A percentile compares a stretch with the other conserved stretches of the same genome.
phyloP scores from a whole-genome alignment of 1,140 invertebrate species.

The Drosophila kurseongensis region DNA sequence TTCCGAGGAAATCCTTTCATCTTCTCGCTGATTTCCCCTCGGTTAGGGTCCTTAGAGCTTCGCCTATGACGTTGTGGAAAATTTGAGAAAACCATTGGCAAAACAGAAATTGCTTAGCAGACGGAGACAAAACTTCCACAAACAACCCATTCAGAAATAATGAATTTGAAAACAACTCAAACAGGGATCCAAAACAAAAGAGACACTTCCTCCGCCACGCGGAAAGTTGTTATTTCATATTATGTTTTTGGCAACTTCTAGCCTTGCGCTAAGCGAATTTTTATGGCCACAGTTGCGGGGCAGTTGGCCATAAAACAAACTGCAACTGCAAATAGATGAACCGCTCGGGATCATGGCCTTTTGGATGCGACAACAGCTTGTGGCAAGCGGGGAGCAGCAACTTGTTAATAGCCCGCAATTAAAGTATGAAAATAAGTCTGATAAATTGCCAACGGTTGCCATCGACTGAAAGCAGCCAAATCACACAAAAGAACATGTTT shows the following conservation, averaged over 20 bases:
- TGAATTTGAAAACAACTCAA: slow-evolving; percentile 53
- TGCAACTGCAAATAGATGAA: slow-evolving; percentile 65
- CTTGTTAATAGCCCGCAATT: slow-evolving; percentile 75
- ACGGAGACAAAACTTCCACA: slow-evolving; percentile 23
- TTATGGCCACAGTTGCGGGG: slow-evolving; percentile 45
- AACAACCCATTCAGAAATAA: slow-evolving; percentile 54
- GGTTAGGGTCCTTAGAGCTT: background rate
- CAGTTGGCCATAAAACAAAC: slow-evolving; percentile 58
- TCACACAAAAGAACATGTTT: slow-evolving; percentile 67
- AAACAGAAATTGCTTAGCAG: slow-evolving; percentile 21
- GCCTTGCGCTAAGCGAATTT: slow-evolving; percentile 60
- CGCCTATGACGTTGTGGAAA: background rate
- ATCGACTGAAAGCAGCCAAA: slow-evolving; percentile 50
- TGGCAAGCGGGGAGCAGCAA: slow-evolving; percentile 63
- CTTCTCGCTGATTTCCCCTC: background rate
- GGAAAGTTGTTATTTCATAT: slow-evolving; percentile 67
- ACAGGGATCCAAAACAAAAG: slow-evolving; percentile 44
- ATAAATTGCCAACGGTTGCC: slow-evolving; percentile 47
- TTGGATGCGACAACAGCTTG: slow-evolving; percentile 60
- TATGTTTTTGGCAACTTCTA: slow-evolving; percentile 56
- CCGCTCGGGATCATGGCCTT: slow-evolving; percentile 30
- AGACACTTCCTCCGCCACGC: slow-evolving; percentile 12
- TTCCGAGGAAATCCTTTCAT: slow-evolving; percentile 25
- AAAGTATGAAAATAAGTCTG: slow-evolving; percentile 52
- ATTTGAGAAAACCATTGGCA: background rate